Base-by-base conservation (phyloP, 2,797 vertebrate species). In the Chelmon rostratus region DNA sequence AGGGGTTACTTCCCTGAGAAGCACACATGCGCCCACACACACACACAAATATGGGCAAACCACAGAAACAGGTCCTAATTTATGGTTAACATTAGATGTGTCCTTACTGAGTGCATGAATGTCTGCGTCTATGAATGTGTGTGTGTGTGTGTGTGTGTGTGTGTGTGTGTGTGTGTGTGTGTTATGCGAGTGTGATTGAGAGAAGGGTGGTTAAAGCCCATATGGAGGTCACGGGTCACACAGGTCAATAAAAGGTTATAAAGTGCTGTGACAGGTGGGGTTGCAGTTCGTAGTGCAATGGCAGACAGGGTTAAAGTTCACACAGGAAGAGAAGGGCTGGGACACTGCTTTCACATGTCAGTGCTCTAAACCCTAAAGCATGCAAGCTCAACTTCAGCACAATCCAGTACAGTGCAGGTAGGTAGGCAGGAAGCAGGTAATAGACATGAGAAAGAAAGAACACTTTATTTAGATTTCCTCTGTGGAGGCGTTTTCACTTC, bases 301-400 rank as follows among this genome's bases (percentile, higher is more conserved):
- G 83, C 79, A 85, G 75, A 78, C 66, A 58, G 78, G 84, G 83
- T 77, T 38, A 64, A 83, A 81, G 87, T 81, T 86, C 77, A 86
- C 52, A 87, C 12, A 82, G 40, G 50, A 81, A 82, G 72, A 86
- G 73, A 76, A 69, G 50, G 66, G 68, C 76, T 62, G 69, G 84
- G 76, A 82, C 25, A 72, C 73, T 74, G 82, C 89, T 91, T 92
- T 87, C 82, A 88, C 71, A 91, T 13, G 52, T 7, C 25, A 58
- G 81, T 84, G 84, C 81, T 82, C 44, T 82, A 68, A 76, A 74
- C 85, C 61, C 61, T 81, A 82, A 85, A 76, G 80, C 91, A 94
- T 93, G 93, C 78, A 78, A 58, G 68, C 93, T 82, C 19, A 8
- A 78, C 80, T 81, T 68, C 64, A 59, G 23, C 28, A 72, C 64